Evolutionary conservation across 1,140 invertebrate species (phyloP).

Genomic region (Diorhabda elongata): DNA sequence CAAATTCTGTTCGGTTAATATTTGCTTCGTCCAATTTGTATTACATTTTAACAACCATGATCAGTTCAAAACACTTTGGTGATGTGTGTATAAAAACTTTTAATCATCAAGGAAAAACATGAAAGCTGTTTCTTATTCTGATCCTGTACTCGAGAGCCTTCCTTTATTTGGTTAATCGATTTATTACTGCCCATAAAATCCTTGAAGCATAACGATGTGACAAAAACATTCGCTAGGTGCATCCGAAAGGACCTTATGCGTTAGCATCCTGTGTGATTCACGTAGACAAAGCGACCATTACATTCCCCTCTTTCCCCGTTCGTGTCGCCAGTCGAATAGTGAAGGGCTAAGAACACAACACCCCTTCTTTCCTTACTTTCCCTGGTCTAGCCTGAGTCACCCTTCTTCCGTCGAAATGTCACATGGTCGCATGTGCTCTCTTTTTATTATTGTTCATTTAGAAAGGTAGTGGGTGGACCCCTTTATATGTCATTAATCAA

Average conservation of each 20-base stretch:
- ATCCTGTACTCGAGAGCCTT: too few species aligned
- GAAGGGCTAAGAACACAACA: neutral
- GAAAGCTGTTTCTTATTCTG: too few species aligned
- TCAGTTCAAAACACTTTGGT: too few species aligned
- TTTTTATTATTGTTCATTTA: conserved; percentile 3
- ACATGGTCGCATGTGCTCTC: conserved; percentile 1
- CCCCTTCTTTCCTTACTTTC: neutral
- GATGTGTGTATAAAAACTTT: too few species aligned
- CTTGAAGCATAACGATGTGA: too few species aligned
- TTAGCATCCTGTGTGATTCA: neutral
- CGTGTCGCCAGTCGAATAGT: neutral
- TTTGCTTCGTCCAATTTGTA: too few species aligned
- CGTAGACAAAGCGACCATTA: conserved; percentile 1
- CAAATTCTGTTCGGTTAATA: too few species aligned
- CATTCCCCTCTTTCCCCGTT: neutral
- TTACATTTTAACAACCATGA: too few species aligned
- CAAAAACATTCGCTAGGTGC: neutral
- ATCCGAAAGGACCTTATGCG: neutral
- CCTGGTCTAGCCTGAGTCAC: neutral
- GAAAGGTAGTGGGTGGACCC: neutral
- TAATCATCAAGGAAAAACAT: too few species aligned
- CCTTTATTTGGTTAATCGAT: too few species aligned
- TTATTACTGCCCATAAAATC: too few species aligned
- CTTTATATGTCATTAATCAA: conserved; percentile 3
- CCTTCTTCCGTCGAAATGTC: conserved; percentile 1